These are phyloP conservation scores for Tetragonula carbonaria DNA, from an alignment of 2,888 invertebrate species.

Conservation along the genomic window DNA sequence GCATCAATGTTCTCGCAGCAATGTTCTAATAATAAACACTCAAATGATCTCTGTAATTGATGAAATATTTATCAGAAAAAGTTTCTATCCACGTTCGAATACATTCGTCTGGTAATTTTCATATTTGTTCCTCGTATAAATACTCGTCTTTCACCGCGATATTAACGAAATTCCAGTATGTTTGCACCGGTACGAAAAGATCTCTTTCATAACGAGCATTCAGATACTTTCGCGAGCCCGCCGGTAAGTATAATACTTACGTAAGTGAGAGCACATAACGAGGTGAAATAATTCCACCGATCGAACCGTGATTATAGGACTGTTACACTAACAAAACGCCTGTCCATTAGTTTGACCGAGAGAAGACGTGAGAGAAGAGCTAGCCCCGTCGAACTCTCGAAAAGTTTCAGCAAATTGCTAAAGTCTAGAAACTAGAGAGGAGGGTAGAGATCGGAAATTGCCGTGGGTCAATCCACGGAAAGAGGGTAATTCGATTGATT, in stretches of 20 bases:
- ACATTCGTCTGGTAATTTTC: too few relatives aligned
- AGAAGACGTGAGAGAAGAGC: slow-evolving; percentile 37
- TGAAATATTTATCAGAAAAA: too few relatives aligned
- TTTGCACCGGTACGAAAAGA: too few relatives aligned
- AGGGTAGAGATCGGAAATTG: slow-evolving; percentile 73
- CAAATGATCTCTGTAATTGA: too few relatives aligned
- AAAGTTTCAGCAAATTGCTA: slow-evolving; percentile 76
- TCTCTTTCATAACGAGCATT: too few relatives aligned
- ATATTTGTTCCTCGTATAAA: too few relatives aligned
- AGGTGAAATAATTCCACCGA: slow-evolving; percentile 62
- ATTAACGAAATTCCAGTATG: too few relatives aligned
- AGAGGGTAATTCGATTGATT: slow-evolving; percentile 76
- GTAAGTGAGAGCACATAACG: slow-evolving; percentile 42
- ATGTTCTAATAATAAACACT: too few relatives aligned
- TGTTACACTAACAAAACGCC: slow-evolving; percentile 39
- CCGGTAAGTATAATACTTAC: background rate
- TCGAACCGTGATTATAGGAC: slow-evolving; percentile 64
- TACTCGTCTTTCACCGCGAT: too few relatives aligned
- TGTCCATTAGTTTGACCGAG: slow-evolving; percentile 55
- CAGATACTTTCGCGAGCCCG: too few relatives aligned
- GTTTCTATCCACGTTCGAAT: too few relatives aligned
- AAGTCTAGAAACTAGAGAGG: slow-evolving; percentile 61
- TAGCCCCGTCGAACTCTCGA: slow-evolving; percentile 57
- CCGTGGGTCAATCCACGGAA: slow-evolving; percentile 70
- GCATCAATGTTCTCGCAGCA: too few relatives aligned